Conservation (phyloP, 2,888 invertebrate genomes). For the Pyrrhia umbra region DNA sequence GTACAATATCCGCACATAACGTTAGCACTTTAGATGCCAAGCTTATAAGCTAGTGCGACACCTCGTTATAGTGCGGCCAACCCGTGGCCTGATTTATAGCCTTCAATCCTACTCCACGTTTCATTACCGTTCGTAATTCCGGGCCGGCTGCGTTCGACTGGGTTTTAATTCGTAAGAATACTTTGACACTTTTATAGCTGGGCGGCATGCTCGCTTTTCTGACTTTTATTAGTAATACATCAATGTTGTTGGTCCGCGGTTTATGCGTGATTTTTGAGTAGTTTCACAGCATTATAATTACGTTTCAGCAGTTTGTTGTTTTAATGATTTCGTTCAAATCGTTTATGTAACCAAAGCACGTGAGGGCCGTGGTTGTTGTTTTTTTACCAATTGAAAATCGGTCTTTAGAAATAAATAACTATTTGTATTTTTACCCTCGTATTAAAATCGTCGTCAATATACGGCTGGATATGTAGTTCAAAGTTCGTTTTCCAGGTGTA, state of each 20-base stretch:
- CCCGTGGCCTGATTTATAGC: conserved; percentile 55
- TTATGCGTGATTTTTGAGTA: conserved; percentile 41
- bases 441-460: too few species aligned
- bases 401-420: too few species aligned
- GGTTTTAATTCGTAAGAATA: conserved; percentile 60
- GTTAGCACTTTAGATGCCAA: conserved; percentile 18
- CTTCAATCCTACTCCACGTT: conserved; percentile 57
- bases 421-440: too few species aligned
- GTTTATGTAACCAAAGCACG: conserved; percentile 6
- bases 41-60: conserved; percentile 25
- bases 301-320: conserved; percentile 3
- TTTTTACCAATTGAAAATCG: neutral
- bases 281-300: conserved; percentile 27
- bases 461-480: too few species aligned
- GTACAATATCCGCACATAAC: too few species aligned
- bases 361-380: neutral
- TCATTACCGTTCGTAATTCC: conserved; percentile 56
- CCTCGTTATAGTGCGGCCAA: conserved; percentile 37
- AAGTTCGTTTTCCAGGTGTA: too few species aligned
- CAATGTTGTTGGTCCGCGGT: conserved; percentile 44
- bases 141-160: conserved; percentile 48
- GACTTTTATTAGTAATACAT: conserved; percentile 60
- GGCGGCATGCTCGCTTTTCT: conserved; percentile 39
- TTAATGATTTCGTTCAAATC: neutral
- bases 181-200: conserved; percentile 60